phyloP scores from a whole-genome alignment of 2,113 vertebrate genomes.

The Ceyx melanurus region DNA sequence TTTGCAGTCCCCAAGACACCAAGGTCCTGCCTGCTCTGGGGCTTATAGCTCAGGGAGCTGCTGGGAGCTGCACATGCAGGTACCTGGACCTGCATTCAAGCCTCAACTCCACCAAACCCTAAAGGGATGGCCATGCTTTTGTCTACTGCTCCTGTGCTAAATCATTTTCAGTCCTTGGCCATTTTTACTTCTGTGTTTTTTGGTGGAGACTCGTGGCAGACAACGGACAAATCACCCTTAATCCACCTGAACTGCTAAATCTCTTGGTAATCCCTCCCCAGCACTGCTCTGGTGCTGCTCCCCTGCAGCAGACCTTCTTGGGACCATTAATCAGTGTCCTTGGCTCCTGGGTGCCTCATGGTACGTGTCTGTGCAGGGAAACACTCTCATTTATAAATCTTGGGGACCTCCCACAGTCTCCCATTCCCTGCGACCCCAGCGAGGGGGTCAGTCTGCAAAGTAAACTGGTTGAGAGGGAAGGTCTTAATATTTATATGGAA shows the following conservation, averaged over 20 bases:
- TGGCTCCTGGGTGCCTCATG: neutral
- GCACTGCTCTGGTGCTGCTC: neutral
- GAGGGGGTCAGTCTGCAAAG: neutral
- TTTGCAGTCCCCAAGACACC: accelerated
- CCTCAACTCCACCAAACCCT: neutral
- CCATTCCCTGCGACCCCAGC: neutral
- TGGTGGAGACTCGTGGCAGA: neutral
- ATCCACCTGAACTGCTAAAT: slow-evolving; percentile 37
- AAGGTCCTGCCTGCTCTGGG: neutral
- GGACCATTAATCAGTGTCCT: slow-evolving; percentile 1
- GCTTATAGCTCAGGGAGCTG: neutral
- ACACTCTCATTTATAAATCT: neutral
- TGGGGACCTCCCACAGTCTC: slow-evolving; percentile 41
- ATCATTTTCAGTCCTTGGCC: neutral
- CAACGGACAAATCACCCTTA: slow-evolving; percentile 11
- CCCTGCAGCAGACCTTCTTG: neutral
- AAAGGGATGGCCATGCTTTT: accelerated
- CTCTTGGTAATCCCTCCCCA: neutral
- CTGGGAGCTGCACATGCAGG: neutral
- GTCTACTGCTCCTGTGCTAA: neutral
- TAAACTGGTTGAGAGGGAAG: neutral
- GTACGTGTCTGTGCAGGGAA: neutral
- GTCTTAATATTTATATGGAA: slow-evolving; percentile 18
- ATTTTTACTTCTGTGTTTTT: neutral
- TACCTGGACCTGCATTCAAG: neutral